Conservation (phyloP, 2,113 vertebrate genomes). For the Conger conger region DNA sequence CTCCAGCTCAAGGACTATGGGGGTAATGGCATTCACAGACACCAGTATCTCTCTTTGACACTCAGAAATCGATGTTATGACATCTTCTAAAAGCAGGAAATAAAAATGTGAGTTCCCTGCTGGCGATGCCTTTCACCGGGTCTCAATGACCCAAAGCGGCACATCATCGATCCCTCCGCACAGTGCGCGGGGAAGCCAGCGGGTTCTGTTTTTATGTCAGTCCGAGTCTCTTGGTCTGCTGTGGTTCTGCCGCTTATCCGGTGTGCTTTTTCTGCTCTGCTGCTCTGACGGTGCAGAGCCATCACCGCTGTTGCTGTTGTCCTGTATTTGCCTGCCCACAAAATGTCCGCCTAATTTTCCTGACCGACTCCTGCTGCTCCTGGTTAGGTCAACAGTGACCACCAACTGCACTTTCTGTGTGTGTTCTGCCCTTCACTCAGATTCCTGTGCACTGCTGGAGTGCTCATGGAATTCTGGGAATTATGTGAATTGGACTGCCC, state of each 20-base stretch:
- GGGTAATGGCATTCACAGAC: not conserved
- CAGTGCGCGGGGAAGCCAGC: not conserved
- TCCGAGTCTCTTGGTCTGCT: not conserved
- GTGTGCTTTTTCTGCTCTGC: not conserved
- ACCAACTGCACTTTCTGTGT: not conserved
- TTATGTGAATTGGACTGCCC: not conserved
- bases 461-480: not conserved
- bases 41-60: not conserved
- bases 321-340: not conserved
- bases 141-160: too few species aligned
- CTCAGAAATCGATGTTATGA: not conserved
- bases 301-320: not conserved
- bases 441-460: not conserved
- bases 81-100: not conserved
- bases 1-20: not conserved
- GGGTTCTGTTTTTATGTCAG: not conserved
- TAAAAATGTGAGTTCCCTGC: not conserved
- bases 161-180: not conserved
- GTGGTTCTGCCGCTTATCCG: not conserved
- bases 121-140: too few species aligned
- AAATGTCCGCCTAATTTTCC: not conserved
- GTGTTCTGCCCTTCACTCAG: not conserved
- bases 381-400: not conserved
- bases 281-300: not conserved
- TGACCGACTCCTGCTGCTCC: not conserved